Evolutionary conservation across 2,888 invertebrate species (phyloP), one percentile per base, ranked within the genome.

Genomic region (Seira sanloemensis): DNA sequence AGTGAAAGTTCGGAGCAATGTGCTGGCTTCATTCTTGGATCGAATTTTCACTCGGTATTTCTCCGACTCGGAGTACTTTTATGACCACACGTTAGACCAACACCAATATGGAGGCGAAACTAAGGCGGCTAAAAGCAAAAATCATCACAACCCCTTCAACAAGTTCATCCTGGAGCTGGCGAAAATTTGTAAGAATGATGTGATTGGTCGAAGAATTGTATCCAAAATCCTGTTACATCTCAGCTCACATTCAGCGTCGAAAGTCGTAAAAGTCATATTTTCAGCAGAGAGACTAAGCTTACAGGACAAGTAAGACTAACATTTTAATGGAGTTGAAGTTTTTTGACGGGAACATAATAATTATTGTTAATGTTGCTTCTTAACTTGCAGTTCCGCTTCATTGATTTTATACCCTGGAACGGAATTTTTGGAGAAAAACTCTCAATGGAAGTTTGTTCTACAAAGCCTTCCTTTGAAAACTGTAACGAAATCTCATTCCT

Each of bases 141-240:
- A 7, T 12, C 37, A 37, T n/a, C 16, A 4, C 24, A 85, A 86
- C 50, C 78, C 83, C 1, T 89, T 88, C 66, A 7, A 76, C n/a
- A 74, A 73, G 7, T 88, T 89, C 68, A 68, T 87, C 9, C 9
- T n/a, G 0, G 21, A 73, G 1, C 68, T 85, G 0, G 27, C 77
- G 0, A 23, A 75, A 7, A n/a, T 77, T 1, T 86, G 81, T 46
- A 23, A 46, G 9, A 50, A 79, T 2, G 82, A 86, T 77, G 84
- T 86, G 16, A 85, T 89, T 37, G 77, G 68, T 9, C 86, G 85
- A 62, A 24, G 89, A 58, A 25, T 89, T 0, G 18, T 87, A 0
- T 72, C 86, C 4, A 89, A 88, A 74, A 74, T 78, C 12, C 76
- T 89, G 9, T 80, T 87, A n/a, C 82, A 78, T n/a, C 46, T 89